phyloP scores from a whole-genome alignment of 1,140 invertebrate genomes.

The Pteromalus puparum region DNA sequence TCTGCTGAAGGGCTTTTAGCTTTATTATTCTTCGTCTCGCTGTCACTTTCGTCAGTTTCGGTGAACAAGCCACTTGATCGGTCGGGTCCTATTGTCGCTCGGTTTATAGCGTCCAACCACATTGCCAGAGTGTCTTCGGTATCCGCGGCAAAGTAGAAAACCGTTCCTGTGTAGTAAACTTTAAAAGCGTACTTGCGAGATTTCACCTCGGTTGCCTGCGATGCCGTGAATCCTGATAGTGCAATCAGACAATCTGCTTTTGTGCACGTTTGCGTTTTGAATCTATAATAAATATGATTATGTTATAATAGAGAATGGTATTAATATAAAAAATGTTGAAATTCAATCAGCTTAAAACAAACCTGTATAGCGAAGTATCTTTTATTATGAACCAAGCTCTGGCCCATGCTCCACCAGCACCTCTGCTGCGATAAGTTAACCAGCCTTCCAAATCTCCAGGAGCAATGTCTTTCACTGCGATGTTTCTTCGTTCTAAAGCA shows the following conservation, averaged over 20 bases:
- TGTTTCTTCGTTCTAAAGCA: conserved; percentile 81
- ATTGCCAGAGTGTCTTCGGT: conserved; percentile 82
- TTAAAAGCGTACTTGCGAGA: conserved; percentile 90
- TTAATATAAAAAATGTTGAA: neutral
- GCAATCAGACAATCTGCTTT: conserved; percentile 91
- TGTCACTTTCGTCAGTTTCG: conserved; percentile 87
- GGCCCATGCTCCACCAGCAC: conserved; percentile 83
- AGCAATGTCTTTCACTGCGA: conserved; percentile 86
- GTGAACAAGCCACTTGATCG: conserved; percentile 81
- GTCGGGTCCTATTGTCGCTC: conserved; percentile 80
- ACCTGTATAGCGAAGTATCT: conserved; percentile 86
- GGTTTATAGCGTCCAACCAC: conserved; percentile 84
- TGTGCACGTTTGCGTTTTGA: conserved; percentile 67
- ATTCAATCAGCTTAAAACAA: neutral
- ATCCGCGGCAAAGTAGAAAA: conserved; percentile 93
- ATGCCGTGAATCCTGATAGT: conserved; percentile 90
- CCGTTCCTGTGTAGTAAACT: conserved; percentile 91
- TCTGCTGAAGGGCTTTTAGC: conserved; percentile 60
- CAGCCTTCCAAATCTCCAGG: conserved; percentile 87
- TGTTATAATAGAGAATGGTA: neutral
- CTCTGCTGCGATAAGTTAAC: conserved; percentile 79
- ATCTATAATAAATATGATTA: conserved; percentile 76
- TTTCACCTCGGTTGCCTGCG: conserved; percentile 88
- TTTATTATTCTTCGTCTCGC: conserved; percentile 73
- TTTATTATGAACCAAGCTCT: conserved; percentile 88